Evolutionary conservation across 2,888 invertebrate genomes (phyloP), one percentile per base, ranked within the genome.

Genomic region (Drosophila robusta): DNA sequence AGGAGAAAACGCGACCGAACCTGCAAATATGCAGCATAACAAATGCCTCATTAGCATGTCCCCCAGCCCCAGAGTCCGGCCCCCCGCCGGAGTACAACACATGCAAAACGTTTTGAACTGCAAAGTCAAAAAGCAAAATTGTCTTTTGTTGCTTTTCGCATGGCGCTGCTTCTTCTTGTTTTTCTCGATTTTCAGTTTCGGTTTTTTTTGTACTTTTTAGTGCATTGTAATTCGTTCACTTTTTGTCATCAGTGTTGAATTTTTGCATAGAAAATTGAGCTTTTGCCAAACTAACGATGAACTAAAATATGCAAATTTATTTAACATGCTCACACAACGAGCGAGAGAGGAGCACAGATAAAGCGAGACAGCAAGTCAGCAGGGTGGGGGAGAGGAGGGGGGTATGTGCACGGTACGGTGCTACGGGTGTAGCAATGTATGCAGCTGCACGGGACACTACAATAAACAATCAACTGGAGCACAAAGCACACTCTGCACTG

Each of bases 211-310:
- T 41, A 39, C 8, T 58, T 47, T 47, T 65, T 56, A 55, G 32
- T 62, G 70, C 80, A 66, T 80, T 80, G 75, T 80, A 87, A 87
- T 77, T 81, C 80, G 80, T 75, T 78, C 74, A 68, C 61, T 72
- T 78, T 75, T 85, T 85, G 75, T 70, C 88, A 81, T 76, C 87
- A 71, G 62, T 63, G 72, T 70, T 81, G 72, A 69, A 79, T 74
- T 87, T 82, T 80, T 81, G 82, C 78, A 86, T 80, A 80, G 70
- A 82, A 77, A 88, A 89, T 88, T 88, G 84, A 88, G 80, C 87
- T 88, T 89, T 89, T 89, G 87, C 88, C 84, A 86, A 87, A 89
- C 89, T 89, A 89, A 87, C 86, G 78, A 81, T 75, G 78, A 86
- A 83, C 81, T 83, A 75, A 79, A 80, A 85, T 78, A 78, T 79